Evolutionary conservation across 2,888 invertebrate genomes (phyloP), one percentile per base, ranked within the genome.

Genomic region (Pterostichus niger): DNA sequence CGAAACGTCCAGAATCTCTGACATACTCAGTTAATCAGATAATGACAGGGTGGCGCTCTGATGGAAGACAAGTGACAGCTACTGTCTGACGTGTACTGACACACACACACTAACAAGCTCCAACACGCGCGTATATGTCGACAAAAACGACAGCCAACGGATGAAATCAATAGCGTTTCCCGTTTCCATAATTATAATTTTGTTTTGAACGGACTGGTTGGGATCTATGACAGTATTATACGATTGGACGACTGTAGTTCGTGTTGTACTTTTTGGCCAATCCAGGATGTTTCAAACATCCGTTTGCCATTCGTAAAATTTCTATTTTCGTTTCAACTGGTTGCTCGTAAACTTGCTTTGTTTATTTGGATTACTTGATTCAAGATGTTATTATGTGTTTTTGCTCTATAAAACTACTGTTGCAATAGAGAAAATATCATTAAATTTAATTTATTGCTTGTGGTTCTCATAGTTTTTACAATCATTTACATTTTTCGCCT

Each of bases 351-450:
- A 71, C 9, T 15, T 15, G 68, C 17, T 71, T 71, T 71, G 68
- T 71, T 71, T 71, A 71, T 71, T 71, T 71, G 15, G 68, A 71
- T 44, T 71, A 71, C 68, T 64, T 64, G 68, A 71, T 71, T 71
- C 68, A 71, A 71, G 68, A 71, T 71, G 68, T 64, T 64, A 64
- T 64, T 64, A 64, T 64, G 35, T 33, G 64, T 71, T 71, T 71
- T 71, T 71, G 68, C 68, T 71, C 44, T 64, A 64, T 64, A 64
- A 64, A 64, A 44, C 68, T 44, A 44, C 44, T 44, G 68, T 56
- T 56, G 56, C 15, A 71, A 40, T 71, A 71, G 44, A 40, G 64
- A 44, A 44, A 56, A 56, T 56, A 17, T 56, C 56, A 15, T 71
- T 71, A 71, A 71, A 44, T 46, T 71, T 17, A 71, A 44, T 71